Conservation (phyloP, 2,888 invertebrate genomes). For the Aporophyla lueneburgensis region DNA sequence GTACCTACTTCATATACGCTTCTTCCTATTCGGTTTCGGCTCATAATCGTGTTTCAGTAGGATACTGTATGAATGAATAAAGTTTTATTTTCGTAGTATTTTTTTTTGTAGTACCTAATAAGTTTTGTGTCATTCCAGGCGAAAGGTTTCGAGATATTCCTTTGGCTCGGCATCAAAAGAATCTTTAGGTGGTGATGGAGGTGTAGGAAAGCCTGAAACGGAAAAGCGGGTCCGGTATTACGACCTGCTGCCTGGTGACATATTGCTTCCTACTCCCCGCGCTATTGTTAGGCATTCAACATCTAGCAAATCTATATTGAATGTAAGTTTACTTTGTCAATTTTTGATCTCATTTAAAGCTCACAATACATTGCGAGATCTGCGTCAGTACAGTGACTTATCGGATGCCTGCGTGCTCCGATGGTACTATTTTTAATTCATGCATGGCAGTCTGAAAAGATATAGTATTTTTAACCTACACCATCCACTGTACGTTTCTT, state of each 20-base stretch:
- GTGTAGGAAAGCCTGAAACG: slow-evolving; percentile 66
- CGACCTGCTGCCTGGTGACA: slow-evolving; percentile 79
- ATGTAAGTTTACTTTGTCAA: slow-evolving; percentile 72
- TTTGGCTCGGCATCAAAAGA: slow-evolving; percentile 72
- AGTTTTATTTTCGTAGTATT: neutral
- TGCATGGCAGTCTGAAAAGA: neutral
- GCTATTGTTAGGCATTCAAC: slow-evolving; percentile 80
- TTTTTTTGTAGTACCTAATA: neutral
- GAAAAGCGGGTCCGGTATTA: slow-evolving; percentile 80
- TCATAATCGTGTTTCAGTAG: neutral
- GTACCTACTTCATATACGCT: too few relatives aligned
- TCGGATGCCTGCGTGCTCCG: neutral
- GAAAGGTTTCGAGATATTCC: slow-evolving; percentile 63
- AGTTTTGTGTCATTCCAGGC: slow-evolving; percentile 49
- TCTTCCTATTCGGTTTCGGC: neutral
- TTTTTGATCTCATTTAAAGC: neutral
- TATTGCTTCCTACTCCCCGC: slow-evolving; percentile 77
- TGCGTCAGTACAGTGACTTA: neutral
- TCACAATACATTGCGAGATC: neutral
- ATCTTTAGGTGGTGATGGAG: slow-evolving; percentile 66
- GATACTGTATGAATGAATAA: neutral
- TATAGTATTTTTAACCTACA: neutral
- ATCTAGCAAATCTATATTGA: slow-evolving; percentile 82
- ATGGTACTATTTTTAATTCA: neutral
- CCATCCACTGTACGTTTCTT: neutral